These are phyloP conservation scores for Anoplolepis gracilipes DNA, from an alignment of 1,140 invertebrate genomes.

Conservation along the genomic window DNA sequence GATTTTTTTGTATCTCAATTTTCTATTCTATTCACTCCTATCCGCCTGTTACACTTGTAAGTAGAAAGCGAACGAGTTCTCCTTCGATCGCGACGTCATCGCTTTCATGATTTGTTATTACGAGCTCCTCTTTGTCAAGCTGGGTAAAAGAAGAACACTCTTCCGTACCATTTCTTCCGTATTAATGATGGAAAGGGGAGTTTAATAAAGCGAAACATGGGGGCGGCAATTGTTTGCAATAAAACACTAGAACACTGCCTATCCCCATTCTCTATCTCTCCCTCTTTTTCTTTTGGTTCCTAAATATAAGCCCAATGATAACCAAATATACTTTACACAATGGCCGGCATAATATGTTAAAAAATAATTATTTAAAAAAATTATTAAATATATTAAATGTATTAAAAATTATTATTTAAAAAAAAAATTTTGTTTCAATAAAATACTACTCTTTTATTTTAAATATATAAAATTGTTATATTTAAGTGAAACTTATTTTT, in stretches of 20 bases:
- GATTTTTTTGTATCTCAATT: conserved; percentile 38
- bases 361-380: no score
- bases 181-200: conserved; percentile 52
- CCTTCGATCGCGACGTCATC: background rate
- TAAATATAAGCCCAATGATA: conserved; percentile 16
- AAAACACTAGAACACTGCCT: background rate
- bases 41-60: background rate
- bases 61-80: background rate
- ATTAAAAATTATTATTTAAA: background rate
- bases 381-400: background rate
- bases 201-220: conserved; percentile 58
- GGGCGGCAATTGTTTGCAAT: conserved; percentile 38
- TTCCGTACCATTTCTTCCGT: conserved; percentile 59
- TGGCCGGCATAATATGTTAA: background rate
- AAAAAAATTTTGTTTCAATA: background rate
- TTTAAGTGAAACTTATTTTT: no score
- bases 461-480: no score
- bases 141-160: conserved; percentile 31
- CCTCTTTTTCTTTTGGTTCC: background rate
- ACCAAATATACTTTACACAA: conserved; percentile 31
- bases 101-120: conserved; percentile 40
- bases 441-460: no score
- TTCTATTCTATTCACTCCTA: conserved; percentile 13
- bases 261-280: background rate
- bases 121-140: conserved; percentile 29